These are phyloP conservation scores for Xenops minutus DNA, from an alignment of 2,797 vertebrate species.

Conservation along the genomic window DNA sequence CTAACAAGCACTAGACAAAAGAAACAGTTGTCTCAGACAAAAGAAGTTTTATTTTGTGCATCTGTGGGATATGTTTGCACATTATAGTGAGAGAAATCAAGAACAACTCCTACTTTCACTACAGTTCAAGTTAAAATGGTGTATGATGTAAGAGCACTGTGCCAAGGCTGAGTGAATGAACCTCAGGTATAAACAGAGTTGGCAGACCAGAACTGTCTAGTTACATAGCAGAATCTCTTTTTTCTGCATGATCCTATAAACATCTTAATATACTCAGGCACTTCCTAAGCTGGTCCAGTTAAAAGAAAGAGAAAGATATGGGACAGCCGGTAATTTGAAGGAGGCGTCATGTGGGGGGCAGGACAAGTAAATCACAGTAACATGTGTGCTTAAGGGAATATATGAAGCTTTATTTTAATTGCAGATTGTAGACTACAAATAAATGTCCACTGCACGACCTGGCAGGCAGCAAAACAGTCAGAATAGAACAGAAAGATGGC, in stretches of 20 bases:
- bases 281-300: background rate
- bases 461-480: background rate
- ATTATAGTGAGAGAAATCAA: background rate
- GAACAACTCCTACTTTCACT: background rate
- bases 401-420: background rate
- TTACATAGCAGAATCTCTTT: background rate
- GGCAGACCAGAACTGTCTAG: background rate
- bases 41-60: background rate
- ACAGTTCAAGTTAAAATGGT: background rate
- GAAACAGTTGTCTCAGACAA: background rate
- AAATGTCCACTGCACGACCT: background rate
- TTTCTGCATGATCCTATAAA: background rate
- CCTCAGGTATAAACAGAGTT: background rate
- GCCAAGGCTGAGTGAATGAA: background rate
- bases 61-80: background rate
- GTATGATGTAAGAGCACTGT: rapidly evolving
- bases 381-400: background rate
- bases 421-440: background rate
- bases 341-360: background rate
- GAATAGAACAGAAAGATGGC: background rate
- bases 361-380: background rate
- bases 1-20: background rate
- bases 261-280: background rate
- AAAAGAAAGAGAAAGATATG: background rate
- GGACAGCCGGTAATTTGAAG: background rate